Base-by-base conservation (phyloP, 2,113 vertebrate species). In the Neolamprologus sp. region DNA sequence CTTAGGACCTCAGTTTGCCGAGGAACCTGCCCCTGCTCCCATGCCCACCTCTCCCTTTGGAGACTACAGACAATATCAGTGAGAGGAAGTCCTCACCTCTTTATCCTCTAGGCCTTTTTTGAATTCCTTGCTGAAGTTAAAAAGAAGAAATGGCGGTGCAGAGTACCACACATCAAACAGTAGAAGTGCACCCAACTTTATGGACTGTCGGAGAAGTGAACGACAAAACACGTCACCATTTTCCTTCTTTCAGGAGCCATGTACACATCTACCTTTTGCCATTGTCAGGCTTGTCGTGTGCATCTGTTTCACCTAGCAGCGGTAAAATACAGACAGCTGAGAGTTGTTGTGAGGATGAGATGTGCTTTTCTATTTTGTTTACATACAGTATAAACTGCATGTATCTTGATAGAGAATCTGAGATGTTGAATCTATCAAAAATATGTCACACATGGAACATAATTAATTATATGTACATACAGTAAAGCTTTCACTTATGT, bases 51-150 rank as follows among this genome's bases (percentile, higher is more conserved):
- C 98, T 16, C 95, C 97, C 0, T 99, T 98, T 30, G 96, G 97
- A 2, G 97, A 98, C 93, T 98, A 98, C 89, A 95, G 97, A 33
- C 98, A 99, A 54, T 99, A 97, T 90, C 98, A 99, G 87, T 99
- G 97, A 98, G 83, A 90, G 85, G 88, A 68, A 87, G 60, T 16
- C 10, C 33, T 73, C 13, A 19, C 49, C 30, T 53, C 86, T 85
- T 35, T 37, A 75, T 65, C 85, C 58, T 33, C 55, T 93, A 95
- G 89, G 88, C 88, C 88, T 96, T 96, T 95, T 95, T 93, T 88
- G 13, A 96, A 95, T 95, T 96, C 88, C 93, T 96, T 95, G 93
- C 92, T 93, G 90, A 94, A 89, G 91, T 95, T 94, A 86, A 37
- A 83, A 80, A 86, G 75, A 88, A 86, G 89, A 92, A 87, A 93